A percentile compares a stretch with the other conserved stretches of the same genome.
These are phyloP conservation scores for Aleiodes sp. DNA, from an alignment of 1,140 invertebrate genomes.

Conservation along the genomic window DNA sequence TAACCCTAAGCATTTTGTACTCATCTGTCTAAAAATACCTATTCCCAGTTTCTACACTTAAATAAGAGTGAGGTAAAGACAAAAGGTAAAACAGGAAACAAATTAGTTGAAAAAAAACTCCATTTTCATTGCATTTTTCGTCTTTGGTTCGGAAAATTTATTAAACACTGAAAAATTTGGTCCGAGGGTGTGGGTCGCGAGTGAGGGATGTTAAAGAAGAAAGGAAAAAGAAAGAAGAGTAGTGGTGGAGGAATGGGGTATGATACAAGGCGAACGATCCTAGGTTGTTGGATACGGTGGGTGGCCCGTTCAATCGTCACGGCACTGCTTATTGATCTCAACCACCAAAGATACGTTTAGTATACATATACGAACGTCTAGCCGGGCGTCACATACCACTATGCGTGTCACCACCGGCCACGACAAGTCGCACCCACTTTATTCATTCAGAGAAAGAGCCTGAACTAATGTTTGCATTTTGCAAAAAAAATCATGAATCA, in stretches of 20 bases:
- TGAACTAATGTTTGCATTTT: too few relatives aligned
- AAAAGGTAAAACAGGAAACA: background rate
- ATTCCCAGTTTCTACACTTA: background rate
- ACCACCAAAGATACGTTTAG: constrained; percentile 50
- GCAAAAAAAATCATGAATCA: too few relatives aligned
- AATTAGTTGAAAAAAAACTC: background rate
- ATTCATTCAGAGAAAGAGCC: too few relatives aligned
- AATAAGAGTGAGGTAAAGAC: background rate
- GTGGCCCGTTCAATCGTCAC: constrained; percentile 47
- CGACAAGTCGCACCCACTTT: constrained; percentile 11
- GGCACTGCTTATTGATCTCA: constrained; percentile 59
- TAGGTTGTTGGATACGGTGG: constrained; percentile 34
- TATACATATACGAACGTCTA: constrained; percentile 50
- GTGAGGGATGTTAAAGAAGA: background rate
- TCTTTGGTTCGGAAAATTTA: background rate
- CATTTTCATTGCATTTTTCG: background rate
- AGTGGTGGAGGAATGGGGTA: constrained; percentile 11
- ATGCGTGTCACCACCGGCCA: constrained; percentile 28
- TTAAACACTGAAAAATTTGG: too few relatives aligned
- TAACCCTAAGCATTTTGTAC: background rate
- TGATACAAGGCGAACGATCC: constrained; percentile 15
- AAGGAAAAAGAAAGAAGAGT: constrained; percentile 6
- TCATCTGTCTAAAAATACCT: background rate
- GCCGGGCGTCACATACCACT: constrained; percentile 43
- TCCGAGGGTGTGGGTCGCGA: background rate